A percentile compares a stretch with the other conserved stretches of the same genome.
Evolutionary conservation across 2,113 vertebrate species (phyloP).

Genomic region (Ardeotis arabs): DNA sequence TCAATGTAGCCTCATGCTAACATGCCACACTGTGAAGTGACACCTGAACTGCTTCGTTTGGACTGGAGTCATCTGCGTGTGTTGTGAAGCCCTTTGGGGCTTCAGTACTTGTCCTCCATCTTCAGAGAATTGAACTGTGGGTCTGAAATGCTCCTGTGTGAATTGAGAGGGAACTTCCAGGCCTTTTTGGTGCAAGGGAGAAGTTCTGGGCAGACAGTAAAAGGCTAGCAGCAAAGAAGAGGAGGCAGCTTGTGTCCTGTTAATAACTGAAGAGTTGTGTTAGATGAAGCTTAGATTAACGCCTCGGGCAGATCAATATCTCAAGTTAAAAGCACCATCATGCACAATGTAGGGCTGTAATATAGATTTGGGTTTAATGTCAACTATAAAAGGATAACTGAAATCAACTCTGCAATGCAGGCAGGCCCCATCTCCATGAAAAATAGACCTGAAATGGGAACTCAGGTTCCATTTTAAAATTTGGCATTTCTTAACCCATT

Average conservation of each 20-base stretch:
- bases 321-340: neutral
- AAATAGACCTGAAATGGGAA: neutral
- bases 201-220: neutral
- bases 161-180: neutral
- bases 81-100: neutral
- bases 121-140: neutral
- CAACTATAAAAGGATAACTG: neutral
- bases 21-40: neutral
- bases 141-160: neutral
- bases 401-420: neutral
- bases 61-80: neutral
- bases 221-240: neutral
- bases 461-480: neutral
- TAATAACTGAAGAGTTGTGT: neutral
- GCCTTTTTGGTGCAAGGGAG: neutral
- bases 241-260: neutral
- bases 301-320: neutral
- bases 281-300: neutral
- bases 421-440: neutral
- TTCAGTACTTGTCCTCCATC: neutral
- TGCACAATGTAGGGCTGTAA: neutral
- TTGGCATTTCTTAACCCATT: neutral
- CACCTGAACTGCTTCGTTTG: neutral
- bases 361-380: neutral
- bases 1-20: neutral